These are phyloP conservation scores for Pygoscelis adeliae DNA, from an alignment of 2,113 vertebrate species.

Conservation along the genomic window DNA sequence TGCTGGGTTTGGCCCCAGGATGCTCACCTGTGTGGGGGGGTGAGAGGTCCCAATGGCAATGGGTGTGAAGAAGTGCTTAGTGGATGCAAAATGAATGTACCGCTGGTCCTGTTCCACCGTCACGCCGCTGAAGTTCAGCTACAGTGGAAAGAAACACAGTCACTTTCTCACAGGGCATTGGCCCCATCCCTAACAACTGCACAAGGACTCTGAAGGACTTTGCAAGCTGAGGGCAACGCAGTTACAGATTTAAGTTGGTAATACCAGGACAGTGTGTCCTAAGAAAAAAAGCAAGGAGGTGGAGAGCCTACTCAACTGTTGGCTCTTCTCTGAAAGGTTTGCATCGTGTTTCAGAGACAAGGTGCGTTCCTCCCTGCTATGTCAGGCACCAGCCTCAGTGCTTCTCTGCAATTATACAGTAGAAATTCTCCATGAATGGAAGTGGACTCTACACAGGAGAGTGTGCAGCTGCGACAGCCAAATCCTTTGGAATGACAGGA, in stretches of 20 bases:
- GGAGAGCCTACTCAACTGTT: background rate
- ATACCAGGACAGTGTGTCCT: rapidly evolving
- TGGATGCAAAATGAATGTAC: conserved; percentile 83
- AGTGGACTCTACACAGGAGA: background rate
- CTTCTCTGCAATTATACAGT: background rate
- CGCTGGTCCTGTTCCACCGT: conserved; percentile 77
- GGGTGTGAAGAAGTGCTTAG: conserved; percentile 81
- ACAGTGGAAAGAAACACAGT: background rate
- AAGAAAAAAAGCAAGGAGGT: background rate
- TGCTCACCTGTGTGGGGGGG: conserved; percentile 87
- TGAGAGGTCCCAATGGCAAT: conserved; percentile 75
- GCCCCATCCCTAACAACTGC: background rate
- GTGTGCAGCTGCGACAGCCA: background rate
- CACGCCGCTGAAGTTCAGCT: conserved; percentile 87
- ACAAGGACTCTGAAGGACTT: background rate
- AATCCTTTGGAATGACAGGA: background rate
- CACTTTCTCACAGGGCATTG: background rate
- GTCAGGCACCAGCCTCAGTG: background rate
- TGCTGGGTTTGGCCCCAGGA: background rate
- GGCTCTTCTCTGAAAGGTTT: background rate
- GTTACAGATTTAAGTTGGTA: background rate
- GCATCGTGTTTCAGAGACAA: background rate
- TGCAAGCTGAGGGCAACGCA: background rate
- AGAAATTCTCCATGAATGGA: background rate
- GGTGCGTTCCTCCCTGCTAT: background rate